phyloP scores from a whole-genome alignment of 2,888 invertebrate species.

The Metellina segmentata region DNA sequence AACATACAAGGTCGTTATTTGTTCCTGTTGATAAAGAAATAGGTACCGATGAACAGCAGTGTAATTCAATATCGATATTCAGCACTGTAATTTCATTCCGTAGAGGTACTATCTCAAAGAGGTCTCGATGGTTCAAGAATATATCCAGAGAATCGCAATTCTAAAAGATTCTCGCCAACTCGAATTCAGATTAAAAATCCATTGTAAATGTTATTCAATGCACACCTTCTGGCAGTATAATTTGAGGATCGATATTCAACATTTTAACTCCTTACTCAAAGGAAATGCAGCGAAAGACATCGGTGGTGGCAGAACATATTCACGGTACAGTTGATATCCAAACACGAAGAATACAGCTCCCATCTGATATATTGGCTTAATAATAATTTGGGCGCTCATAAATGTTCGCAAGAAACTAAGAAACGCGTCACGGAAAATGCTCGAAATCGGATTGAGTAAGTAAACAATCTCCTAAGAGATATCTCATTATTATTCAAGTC shows the following conservation, averaged over 20 bases:
- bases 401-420: neutral
- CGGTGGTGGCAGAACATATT: neutral
- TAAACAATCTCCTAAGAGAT: conserved; percentile 1
- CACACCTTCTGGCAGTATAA: neutral
- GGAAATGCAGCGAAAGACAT: neutral
- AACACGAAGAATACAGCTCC: conserved; percentile 30
- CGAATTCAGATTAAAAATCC: neutral
- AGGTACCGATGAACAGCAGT: too few relatives aligned
- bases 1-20: too few relatives aligned
- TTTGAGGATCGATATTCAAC: conserved; percentile 29
- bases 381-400: conserved; percentile 19
- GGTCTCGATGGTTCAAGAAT: neutral
- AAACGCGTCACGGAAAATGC: neutral
- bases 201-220: neutral
- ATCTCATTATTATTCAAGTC: conserved; percentile 46
- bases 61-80: conserved; percentile 1
- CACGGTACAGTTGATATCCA: neutral
- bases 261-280: neutral
- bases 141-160: too few relatives aligned
- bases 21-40: too few relatives aligned
- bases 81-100: neutral
- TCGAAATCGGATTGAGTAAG: too few relatives aligned
- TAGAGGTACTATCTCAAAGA: neutral
- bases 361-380: neutral
- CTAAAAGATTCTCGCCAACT: neutral